These are phyloP conservation scores for Staurois parvus DNA, from an alignment of 2,797 vertebrate species.

Conservation along the genomic window DNA sequence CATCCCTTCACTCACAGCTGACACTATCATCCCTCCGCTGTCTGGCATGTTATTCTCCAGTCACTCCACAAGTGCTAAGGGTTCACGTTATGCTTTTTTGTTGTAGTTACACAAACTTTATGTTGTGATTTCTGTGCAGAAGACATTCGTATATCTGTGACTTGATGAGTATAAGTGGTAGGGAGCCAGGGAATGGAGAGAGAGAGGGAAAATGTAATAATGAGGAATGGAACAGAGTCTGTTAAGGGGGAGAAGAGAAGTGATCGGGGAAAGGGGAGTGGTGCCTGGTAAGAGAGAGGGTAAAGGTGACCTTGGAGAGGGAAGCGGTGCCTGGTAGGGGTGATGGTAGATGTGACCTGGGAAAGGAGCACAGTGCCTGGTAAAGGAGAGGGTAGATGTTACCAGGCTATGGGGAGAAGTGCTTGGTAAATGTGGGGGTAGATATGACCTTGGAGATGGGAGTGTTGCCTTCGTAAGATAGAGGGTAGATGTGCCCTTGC, in stretches of 20 bases:
- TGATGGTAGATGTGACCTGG: no score
- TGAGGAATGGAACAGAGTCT: not conserved
- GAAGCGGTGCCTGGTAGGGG: no score
- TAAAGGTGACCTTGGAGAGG: no score
- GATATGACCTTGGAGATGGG: not conserved
- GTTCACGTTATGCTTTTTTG: not conserved
- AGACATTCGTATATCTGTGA: not conserved
- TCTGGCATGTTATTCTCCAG: conserved; percentile 15
- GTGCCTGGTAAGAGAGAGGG: no score
- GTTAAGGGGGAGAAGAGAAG: not conserved
- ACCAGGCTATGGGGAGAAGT: not conserved
- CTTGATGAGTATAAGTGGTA: not conserved
- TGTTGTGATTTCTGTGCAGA: conserved; percentile 6
- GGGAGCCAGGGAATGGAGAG: not conserved
- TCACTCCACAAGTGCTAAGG: conserved; percentile 10
- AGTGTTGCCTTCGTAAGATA: not conserved
- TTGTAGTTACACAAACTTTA: conserved; percentile 36
- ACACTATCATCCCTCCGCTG: conserved; percentile 8
- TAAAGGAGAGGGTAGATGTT: not conserved
- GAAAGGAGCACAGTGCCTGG: no score
- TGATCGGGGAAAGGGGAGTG: not conserved
- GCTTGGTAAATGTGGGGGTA: not conserved
- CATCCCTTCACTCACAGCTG: conserved; percentile 18
- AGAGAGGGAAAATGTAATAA: not conserved
- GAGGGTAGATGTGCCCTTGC: not conserved